These are phyloP conservation scores for Eunapius fragilis DNA, from an alignment of 37 sponge, comb jelly and placozoan species.

Conservation along the genomic window DNA sequence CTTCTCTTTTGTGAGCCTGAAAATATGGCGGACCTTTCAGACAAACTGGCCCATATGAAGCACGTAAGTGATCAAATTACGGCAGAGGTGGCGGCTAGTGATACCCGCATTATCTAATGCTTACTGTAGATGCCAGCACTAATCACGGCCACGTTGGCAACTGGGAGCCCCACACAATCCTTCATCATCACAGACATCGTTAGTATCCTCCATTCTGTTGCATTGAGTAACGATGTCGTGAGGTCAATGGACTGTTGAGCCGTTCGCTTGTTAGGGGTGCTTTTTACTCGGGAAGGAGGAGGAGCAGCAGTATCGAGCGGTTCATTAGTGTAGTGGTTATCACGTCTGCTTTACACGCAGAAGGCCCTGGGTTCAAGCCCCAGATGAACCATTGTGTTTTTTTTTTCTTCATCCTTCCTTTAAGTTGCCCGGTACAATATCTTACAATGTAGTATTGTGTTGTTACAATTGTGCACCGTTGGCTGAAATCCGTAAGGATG, in stretches of 20 bases:
- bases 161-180: conserved; percentile 70
- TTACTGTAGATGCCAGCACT: conserved; percentile 74
- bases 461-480: too few relatives aligned
- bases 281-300: too few relatives aligned
- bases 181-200: conserved; percentile 76
- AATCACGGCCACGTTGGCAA: conserved; percentile 75
- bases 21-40: background rate
- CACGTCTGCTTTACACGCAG: conserved; percentile 85
- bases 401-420: too few relatives aligned
- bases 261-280: too few relatives aligned
- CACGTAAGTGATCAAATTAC: conserved; percentile 51
- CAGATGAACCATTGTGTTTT: conserved; percentile 58
- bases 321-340: conserved; percentile 75
- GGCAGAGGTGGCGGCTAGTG: background rate
- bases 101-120: background rate
- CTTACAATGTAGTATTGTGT: too few relatives aligned
- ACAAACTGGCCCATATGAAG: conserved; percentile 64
- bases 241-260: too few relatives aligned
- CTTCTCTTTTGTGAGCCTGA: too few relatives aligned
- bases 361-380: conserved; percentile 78
- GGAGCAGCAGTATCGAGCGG: too few relatives aligned
- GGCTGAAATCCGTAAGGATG: too few relatives aligned
- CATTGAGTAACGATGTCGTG: too few relatives aligned
- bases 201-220: conserved; percentile 66
- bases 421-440: too few relatives aligned